Evolutionary conservation across 2,113 vertebrate genomes (phyloP), one percentile per base, ranked within the genome.

Genomic region (Neotoma lepida): DNA sequence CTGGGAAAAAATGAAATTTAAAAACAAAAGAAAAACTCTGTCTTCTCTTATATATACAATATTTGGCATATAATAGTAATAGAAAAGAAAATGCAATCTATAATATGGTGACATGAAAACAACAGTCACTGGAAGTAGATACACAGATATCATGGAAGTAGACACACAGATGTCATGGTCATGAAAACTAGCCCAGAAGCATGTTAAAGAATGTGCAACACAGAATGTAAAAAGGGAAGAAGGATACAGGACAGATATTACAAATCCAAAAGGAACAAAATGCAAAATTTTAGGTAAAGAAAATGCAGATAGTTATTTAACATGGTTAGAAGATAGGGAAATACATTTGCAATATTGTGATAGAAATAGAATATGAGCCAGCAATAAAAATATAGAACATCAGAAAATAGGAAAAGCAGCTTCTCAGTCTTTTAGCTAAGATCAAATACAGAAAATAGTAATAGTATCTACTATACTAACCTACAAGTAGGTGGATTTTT

Each of bases 261-360:
- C 68, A 88, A 84, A n/a, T 82, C 33, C 44, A 84, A 86, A 90
- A 71, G 20, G 30, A 73, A 86, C n/a, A 64, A 92, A 73, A 46
- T 61, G 41, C 44, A 71, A 84, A 44, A 5, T 63, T 39, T 18
- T 88, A 84, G 41, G 35, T 68, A 41, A 63, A 85, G 2, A 86
- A 86, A 64, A 73, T 41, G 56, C 2, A 63, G 58, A 80, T 51
- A 89, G 66, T 74, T 51, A 61, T 35, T 54, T 24, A 78, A 70
- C 20, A 84, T 56, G 3, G 2, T 81, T 85, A 46, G 30, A 85
- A 85, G 17, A 46, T 33, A 35, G 17, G 2, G 30, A 85, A 64
- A 46, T 12, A 30, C 15, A 85, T 64, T 44, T 85, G 61, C 20
- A 28, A 33, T 85, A 64, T 18, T 63, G 41, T 35, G 46, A 22